A percentile compares a stretch with the other conserved stretches of the same genome.
phyloP scores from a whole-genome alignment of 2,113 vertebrate species.

The Rissa tridactyla region DNA sequence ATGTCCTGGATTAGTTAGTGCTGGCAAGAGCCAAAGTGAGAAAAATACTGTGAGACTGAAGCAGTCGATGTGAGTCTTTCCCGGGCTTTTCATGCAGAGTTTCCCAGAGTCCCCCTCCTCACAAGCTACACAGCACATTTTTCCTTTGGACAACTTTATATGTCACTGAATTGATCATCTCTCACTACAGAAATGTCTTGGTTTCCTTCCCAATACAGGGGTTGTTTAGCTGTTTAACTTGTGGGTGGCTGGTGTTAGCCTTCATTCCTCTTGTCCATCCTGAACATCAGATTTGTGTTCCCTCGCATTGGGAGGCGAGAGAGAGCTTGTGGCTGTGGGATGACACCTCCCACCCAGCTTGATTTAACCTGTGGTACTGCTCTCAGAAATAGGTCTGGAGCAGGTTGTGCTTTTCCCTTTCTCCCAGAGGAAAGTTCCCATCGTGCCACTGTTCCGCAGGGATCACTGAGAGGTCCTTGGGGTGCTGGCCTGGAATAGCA shows the following conservation, averaged over 20 bases:
- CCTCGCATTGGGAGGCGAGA: rapidly evolving
- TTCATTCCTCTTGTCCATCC: not conserved
- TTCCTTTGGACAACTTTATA: not conserved
- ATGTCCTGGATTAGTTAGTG: constrained; percentile 11
- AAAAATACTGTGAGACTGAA: not conserved
- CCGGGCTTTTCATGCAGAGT: not conserved
- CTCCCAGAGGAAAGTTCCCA: not conserved
- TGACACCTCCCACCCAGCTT: not conserved
- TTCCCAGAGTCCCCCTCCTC: not conserved
- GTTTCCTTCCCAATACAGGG: not conserved
- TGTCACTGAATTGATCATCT: not conserved
- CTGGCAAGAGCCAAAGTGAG: not conserved
- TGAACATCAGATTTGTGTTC: not conserved
- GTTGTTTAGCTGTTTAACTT: not conserved
- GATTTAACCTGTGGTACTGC: not conserved
- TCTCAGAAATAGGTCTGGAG: not conserved
- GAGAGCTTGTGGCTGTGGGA: not conserved
- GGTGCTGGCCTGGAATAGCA: not conserved
- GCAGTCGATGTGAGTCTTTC: not conserved
- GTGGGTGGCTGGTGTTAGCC: not conserved
- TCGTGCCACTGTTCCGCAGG: not conserved
- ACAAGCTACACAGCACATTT: not conserved
- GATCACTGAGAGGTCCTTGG: not conserved
- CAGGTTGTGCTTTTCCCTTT: not conserved
- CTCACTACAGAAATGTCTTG: rapidly evolving